Percentiles rank a stretch among this genome's conserved stretches.
phyloP scores from a whole-genome alignment of 2,113 vertebrate species.

The Rhinolophus ferrumequinum region DNA sequence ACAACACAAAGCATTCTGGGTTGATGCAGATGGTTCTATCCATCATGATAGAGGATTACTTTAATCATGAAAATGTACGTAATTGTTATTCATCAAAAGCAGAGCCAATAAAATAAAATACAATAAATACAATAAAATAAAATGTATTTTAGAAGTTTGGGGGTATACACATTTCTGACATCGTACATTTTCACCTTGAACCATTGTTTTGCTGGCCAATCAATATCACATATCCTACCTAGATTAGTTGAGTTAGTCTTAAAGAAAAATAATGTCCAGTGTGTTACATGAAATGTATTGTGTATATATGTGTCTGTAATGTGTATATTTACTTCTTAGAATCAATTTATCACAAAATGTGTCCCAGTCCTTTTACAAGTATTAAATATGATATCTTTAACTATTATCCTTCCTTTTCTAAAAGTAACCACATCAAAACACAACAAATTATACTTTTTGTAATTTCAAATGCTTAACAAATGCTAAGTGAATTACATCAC shows the following conservation, averaged over 20 bases:
- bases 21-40: background rate
- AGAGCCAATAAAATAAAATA: background rate
- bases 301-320: background rate
- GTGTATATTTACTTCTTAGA: background rate
- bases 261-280: background rate
- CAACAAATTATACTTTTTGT: background rate
- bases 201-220: background rate
- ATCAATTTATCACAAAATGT: background rate
- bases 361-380: background rate
- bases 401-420: background rate
- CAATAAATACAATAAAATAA: background rate
- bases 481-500: background rate
- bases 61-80: background rate
- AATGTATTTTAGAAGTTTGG: background rate
- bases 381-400: background rate
- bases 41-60: too few relatives aligned
- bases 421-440: conserved; percentile 23
- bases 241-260: background rate
- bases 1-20: background rate
- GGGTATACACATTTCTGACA: background rate
- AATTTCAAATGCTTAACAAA: conserved; percentile 25
- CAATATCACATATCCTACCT: background rate
- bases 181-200: background rate
- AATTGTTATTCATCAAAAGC: background rate
- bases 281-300: background rate